These are phyloP conservation scores for Carcina quercana DNA, from an alignment of 2,888 invertebrate species.

Conservation along the genomic window DNA sequence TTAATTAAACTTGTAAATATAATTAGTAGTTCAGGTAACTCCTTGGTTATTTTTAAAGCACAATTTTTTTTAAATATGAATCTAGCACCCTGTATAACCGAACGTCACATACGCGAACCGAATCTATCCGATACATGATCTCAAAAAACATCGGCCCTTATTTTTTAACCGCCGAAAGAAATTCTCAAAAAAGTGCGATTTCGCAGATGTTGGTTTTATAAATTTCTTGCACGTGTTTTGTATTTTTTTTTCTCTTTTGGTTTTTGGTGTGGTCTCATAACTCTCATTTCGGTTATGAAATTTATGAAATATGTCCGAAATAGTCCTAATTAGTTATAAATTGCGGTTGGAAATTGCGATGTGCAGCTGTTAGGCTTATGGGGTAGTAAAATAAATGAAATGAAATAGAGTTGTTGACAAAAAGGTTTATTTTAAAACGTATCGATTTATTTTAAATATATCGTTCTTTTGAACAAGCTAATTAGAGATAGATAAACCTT, in stretches of 20 bases:
- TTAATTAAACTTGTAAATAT: no score
- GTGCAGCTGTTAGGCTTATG: constrained; percentile 33
- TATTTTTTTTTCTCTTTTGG: constrained; percentile 19
- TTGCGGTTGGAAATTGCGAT: constrained; percentile 31
- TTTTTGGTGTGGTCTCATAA: constrained; percentile 48
- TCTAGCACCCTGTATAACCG: constrained; percentile 17
- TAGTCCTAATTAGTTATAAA: constrained; percentile 45
- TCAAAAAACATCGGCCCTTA: constrained; percentile 50
- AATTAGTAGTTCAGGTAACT: no score
- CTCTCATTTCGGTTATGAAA: constrained; percentile 40
- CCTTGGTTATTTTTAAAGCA: no score
- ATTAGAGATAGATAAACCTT: no score
- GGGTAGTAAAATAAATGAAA: not conserved
- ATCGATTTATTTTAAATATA: not conserved
- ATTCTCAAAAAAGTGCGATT: constrained; percentile 57
- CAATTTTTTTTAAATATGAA: no score
- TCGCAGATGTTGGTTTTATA: constrained; percentile 72
- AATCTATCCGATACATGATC: constrained; percentile 58
- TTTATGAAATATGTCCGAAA: constrained; percentile 36
- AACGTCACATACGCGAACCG: constrained; percentile 21
- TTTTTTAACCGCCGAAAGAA: constrained; percentile 55
- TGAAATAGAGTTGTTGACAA: not conserved
- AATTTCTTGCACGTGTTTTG: constrained; percentile 66
- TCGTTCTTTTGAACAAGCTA: not conserved
- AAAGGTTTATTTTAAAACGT: not conserved